A percentile compares a stretch with the other conserved stretches of the same genome.
phyloP scores from a whole-genome alignment of 2,888 invertebrate genomes.

The Lasius platythorax region DNA sequence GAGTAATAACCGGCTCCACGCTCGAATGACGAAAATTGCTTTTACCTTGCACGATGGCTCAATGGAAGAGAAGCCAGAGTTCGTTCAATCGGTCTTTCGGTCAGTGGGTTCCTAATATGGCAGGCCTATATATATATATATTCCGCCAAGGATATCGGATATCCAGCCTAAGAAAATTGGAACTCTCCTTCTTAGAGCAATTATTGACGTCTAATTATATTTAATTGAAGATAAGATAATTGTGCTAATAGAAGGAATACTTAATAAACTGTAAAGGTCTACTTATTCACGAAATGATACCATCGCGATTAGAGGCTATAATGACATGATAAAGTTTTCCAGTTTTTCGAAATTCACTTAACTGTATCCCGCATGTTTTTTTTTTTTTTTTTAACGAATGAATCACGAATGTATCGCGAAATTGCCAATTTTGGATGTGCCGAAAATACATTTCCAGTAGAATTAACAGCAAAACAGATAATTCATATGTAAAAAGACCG shows the following conservation, averaged over 20 bases:
- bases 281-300: not conserved
- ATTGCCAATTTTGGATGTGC: not conserved
- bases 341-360: not conserved
- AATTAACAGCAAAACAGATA: conserved; percentile 39
- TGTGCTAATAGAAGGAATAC: not conserved
- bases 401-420: conserved; percentile 17
- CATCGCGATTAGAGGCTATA: not conserved
- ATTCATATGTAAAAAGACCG: not conserved
- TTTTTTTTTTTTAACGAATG: not conserved
- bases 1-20: conserved; percentile 59
- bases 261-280: not conserved
- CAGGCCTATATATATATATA: not conserved
- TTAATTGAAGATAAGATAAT: not conserved
- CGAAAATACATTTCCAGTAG: not conserved
- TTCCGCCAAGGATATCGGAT: not conserved
- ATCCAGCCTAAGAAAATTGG: not conserved
- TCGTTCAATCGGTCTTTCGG: conserved; percentile 48
- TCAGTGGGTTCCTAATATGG: conserved; percentile 40
- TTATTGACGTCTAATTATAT: not conserved
- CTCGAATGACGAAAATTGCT: conserved; percentile 56
- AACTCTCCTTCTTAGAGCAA: not conserved
- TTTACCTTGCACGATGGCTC: conserved; percentile 33
- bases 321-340: not conserved
- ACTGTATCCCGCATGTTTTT: not conserved
- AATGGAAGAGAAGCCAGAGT: conserved; percentile 23